phyloP scores from a whole-genome alignment of 2,113 vertebrate species.

The Phrynosoma blainvillii region DNA sequence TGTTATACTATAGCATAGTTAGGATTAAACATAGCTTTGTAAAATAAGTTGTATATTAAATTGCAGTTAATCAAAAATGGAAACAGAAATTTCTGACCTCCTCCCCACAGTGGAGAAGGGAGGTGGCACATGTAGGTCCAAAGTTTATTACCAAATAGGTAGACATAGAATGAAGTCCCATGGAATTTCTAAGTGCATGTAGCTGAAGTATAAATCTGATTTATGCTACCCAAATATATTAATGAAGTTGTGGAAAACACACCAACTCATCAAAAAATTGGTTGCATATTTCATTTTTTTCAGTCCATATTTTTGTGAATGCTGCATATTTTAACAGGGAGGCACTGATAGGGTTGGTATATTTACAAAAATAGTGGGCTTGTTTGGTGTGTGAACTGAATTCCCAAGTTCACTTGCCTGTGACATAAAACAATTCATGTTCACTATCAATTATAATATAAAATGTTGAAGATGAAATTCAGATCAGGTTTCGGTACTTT shows the following conservation, averaged over 20 bases:
- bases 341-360: background rate
- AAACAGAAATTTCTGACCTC: too few species aligned
- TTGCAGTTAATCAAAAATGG: too few species aligned
- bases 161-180: background rate
- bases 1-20: too few species aligned
- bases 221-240: background rate
- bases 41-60: too few species aligned
- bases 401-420: background rate
- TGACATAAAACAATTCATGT: background rate
- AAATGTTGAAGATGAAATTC: background rate
- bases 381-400: background rate
- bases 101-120: too few species aligned
- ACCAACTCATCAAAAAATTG: background rate
- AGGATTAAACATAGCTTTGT: too few species aligned
- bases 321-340: background rate
- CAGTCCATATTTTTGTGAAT: background rate
- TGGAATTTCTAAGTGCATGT: background rate
- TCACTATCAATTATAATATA: background rate
- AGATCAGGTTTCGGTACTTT: background rate
- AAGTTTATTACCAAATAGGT: background rate
- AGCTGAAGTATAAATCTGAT: background rate
- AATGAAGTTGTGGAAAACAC: background rate
- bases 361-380: background rate
- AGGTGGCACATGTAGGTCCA: too few species aligned
- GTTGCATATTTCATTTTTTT: background rate